Base-by-base conservation (phyloP, 2,888 invertebrate genomes). In the Lithophane socia region DNA sequence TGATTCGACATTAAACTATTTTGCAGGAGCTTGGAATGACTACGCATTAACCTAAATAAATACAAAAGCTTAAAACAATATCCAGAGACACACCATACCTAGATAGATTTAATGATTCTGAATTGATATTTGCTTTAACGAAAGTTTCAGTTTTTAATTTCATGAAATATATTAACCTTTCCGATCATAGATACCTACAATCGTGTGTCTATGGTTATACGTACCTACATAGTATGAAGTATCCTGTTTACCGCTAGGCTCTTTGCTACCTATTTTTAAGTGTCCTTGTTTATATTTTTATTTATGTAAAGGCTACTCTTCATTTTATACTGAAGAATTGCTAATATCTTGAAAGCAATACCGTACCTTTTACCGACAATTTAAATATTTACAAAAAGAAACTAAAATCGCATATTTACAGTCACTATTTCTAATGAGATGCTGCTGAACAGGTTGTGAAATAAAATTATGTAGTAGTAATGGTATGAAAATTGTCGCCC, bases 321-420 rank as follows among this genome's bases (percentile, higher is more conserved):
- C 10, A 21, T 29, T 56, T 37, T 24, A 18, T 5, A n/a, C 44
- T 44, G 10, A 37, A 42, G 5, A 61, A 52, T 18, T 47, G 21
- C 16, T 12, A 42, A 73, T 29, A 52, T 61, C 13, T 54, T 47
- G 18, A 66, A 76, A 75, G 13, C 18, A 63, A 44, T 12, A 37
- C 37, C 29, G 29, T 29, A 37, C 37, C n/a, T n/a, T n/a, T n/a
- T n/a, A n/a, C n/a, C n/a, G n/a, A n/a, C n/a, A n/a, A n/a, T n/a
- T n/a, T n/a, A n/a, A n/a, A n/a, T n/a, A n/a, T n/a, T n/a, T n/a
- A n/a, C n/a, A n/a, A n/a, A n/a, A n/a, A n/a, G n/a, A n/a, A n/a
- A n/a, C n/a, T n/a, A n/a, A n/a, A n/a, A n/a, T n/a, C n/a, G n/a
- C n/a, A n/a, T n/a, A n/a, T n/a, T n/a, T n/a, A n/a, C n/a, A n/a